Base-by-base conservation (phyloP, 2,888 invertebrate genomes). In the Aelia acuminata region DNA sequence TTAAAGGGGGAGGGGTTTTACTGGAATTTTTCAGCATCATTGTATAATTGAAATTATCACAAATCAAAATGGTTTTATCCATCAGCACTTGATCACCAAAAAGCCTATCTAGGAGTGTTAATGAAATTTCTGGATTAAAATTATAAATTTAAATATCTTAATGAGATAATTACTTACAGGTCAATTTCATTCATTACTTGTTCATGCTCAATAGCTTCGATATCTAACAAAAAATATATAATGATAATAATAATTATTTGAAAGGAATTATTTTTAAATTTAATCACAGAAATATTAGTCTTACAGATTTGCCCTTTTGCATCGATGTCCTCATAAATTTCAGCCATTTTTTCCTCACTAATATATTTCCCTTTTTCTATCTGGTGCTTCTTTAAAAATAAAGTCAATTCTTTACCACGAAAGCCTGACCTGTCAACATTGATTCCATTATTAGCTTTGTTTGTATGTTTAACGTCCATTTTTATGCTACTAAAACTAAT, bases 171-270 rank as follows among this genome's bases (percentile, higher is more conserved):
- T 31, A 80, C 87, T 87, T 80, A 87, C 87, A 80, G 20, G 13
- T 87, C 87, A 26, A 87, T 15, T 35, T 87, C 70, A 31, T 70
- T 80, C 48, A 75, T 75, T 31, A 87, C 80, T 39, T 87, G 75
- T 87, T 87, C 87, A 20, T 87, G 87, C 20, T 87, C 87, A 26
- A 87, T 22, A 50, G 87, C 80, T 87, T 87, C 87, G 18, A 87
- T 31, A 31, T 87, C 87, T 87, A 87, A 48, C 18, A 31, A 20
- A 1, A 84, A 84, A 48, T 11, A 75, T 7, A 75, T 31, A 53
- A 85, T 39, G 43, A 70, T 35, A 39, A n/a, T 80, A n/a, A n/a
- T 49, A 85, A n/a, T 26, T 85, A 49, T 22, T 85, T 49, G 13
- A 85, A 85, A 57, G 57, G 10, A 43, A 43, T 43, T 43, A 43